Evolutionary conservation across 1,140 invertebrate genomes (phyloP).

Genomic region (Agrilus planipennis): DNA sequence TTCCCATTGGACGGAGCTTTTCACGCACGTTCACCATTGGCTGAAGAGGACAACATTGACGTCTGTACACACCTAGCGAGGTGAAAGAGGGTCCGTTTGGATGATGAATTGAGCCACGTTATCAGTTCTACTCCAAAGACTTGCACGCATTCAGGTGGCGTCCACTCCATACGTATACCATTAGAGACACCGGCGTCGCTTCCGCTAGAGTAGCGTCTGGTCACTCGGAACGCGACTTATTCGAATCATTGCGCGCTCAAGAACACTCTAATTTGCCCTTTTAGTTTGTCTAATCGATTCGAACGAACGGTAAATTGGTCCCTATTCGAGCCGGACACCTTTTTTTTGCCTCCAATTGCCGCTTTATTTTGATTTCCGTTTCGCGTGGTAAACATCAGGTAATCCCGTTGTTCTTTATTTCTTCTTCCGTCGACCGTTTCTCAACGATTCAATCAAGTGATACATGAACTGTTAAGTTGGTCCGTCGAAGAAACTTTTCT

Average conservation of each 20-base stretch:
- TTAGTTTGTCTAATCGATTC: slow-evolving; percentile 11
- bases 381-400: neutral
- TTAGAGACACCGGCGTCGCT: slow-evolving; percentile 6
- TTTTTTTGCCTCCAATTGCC: neutral
- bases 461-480: too few relatives aligned
- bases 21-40: slow-evolving; percentile 15
- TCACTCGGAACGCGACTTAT: slow-evolving; percentile 6
- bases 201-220: slow-evolving; percentile 7
- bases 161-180: too few relatives aligned
- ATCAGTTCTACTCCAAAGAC: slow-evolving; percentile 16
- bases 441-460: too few relatives aligned
- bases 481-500: too few relatives aligned
- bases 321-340: too few relatives aligned
- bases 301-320: too few relatives aligned
- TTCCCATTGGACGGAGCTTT: too few relatives aligned
- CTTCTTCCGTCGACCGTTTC: too few relatives aligned
- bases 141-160: slow-evolving; percentile 13
- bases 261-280: slow-evolving; percentile 8
- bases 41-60: slow-evolving; percentile 6
- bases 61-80: slow-evolving; percentile 11
- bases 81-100: slow-evolving; percentile 9
- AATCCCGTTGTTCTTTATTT: neutral
- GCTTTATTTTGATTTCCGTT: neutral
- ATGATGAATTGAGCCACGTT: slow-evolving; percentile 16
- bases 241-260: slow-evolving; percentile 10